Evolutionary conservation across 2,888 invertebrate species (phyloP).

Genomic region (Ochropleura plecta): DNA sequence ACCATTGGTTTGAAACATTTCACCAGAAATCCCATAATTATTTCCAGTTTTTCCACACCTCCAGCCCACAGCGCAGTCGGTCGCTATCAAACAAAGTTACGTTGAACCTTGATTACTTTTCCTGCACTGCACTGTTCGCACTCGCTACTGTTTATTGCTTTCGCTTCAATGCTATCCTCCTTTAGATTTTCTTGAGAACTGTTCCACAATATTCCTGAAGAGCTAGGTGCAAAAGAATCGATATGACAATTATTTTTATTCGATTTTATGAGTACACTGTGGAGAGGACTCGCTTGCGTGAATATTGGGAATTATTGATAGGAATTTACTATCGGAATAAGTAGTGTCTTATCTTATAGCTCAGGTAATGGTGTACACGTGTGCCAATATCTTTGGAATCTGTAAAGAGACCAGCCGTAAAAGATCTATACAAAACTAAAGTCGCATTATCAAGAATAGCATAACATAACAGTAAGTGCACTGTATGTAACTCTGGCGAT

Average conservation of each 20-base stretch:
- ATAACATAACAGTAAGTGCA: not conserved
- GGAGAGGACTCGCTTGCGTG: not conserved
- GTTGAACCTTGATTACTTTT: slow-evolving; percentile 76
- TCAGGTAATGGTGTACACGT: not conserved
- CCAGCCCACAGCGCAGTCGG: slow-evolving; percentile 62
- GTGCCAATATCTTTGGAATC: too few species aligned
- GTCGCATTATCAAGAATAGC: too few species aligned
- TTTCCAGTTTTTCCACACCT: not conserved
- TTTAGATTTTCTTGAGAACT: slow-evolving; percentile 52
- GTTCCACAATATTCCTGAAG: slow-evolving; percentile 35
- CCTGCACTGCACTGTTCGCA: slow-evolving; percentile 76
- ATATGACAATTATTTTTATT: slow-evolving; percentile 16
- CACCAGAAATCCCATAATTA: not conserved
- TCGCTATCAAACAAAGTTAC: slow-evolving; percentile 78
- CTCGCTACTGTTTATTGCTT: slow-evolving; percentile 72
- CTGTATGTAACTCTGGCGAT: not conserved
- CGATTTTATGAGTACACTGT: not conserved
- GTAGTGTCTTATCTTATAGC: not conserved
- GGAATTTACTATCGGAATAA: not conserved
- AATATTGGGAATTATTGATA: too few species aligned
- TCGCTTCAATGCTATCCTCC: slow-evolving; percentile 61
- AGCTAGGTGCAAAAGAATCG: slow-evolving; percentile 16
- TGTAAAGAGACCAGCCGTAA: too few species aligned
- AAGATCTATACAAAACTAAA: too few species aligned
- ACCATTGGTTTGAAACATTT: not conserved